Base-by-base conservation (phyloP, 2,797 vertebrate genomes). In the Scarus forsteni region DNA sequence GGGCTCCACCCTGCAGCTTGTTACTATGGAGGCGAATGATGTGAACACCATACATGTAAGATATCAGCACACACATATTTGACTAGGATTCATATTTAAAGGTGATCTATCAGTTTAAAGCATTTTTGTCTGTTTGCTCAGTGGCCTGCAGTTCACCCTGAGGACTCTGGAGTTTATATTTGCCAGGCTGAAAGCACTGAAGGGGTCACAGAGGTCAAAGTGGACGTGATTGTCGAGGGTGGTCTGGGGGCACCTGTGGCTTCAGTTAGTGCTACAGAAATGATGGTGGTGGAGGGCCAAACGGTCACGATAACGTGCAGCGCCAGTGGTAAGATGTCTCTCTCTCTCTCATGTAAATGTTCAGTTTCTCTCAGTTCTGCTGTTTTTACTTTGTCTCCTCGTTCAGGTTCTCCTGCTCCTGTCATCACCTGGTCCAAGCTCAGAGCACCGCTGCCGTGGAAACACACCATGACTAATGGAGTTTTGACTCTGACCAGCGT, bases 361-460 rank as follows among this genome's bases (percentile, higher is more conserved):
- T 50, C 9, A 44, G 2, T 18, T 13, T 10, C 27, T 60, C 45
- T 51, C 16, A 27, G 8, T 60, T 58, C 14, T 34, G 9, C 0
- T 18, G 49, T 72, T 49, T 60, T 0, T 19, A 10, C n/a, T 51
- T 10, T 0, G 34, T 45, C 16, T 45, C 34, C 48, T 45, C 5
- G 7, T 40, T 51, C 66, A 99, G 98, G 98, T 4, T 94, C 93
- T 13, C 98, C 98, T 0, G 3, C 51, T 0, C 98, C 98, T 1
- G 85, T 74, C 36, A 94, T 99, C 51, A 91, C 93, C 49, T 99
- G 98, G 98, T 98, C 97, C 11, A 99, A 99, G 84, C 94, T 99
- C 10, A 91, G 98, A 38, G 96, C 98, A 0, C 98, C 98, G 0
- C 81, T 99, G 83, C 98, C 98, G 9, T 99, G 97, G 97, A 96